These are phyloP conservation scores for Hemistola chrysoprasaria DNA, from an alignment of 2,888 invertebrate species.

Conservation along the genomic window DNA sequence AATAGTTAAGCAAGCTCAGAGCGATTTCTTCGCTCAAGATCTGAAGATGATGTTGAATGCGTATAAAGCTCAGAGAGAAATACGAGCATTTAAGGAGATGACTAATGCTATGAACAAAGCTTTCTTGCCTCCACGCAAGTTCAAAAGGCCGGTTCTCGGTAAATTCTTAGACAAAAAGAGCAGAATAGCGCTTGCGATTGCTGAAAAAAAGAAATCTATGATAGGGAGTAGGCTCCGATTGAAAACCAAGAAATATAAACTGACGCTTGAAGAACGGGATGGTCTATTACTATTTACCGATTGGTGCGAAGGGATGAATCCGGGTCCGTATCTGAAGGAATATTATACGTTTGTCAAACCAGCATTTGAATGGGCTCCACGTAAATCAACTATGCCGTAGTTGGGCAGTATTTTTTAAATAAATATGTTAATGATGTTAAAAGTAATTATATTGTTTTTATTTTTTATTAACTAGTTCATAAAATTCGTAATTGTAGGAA, in stretches of 20 bases:
- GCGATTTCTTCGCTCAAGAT: conserved; percentile 69
- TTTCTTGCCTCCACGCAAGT: conserved; percentile 61
- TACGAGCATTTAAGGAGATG: conserved; percentile 69
- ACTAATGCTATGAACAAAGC: conserved; percentile 73
- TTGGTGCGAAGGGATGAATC: conserved; percentile 71
- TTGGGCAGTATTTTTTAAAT: conserved; percentile 1
- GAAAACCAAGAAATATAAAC: conserved; percentile 50
- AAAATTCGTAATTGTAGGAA: neutral
- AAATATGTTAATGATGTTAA: neutral
- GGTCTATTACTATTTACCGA: conserved; percentile 65
- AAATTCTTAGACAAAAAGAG: conserved; percentile 64
- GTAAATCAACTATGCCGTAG: conserved; percentile 38
- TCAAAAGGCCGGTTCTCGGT: conserved; percentile 51
- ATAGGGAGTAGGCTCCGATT: conserved; percentile 38
- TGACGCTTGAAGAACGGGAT: conserved; percentile 59
- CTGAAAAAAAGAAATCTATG: conserved; percentile 43
- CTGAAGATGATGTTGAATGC: conserved; percentile 70
- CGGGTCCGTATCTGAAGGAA: conserved; percentile 56
- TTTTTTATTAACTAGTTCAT: too few species aligned
- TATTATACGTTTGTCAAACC: conserved; percentile 62
- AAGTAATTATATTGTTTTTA: too few species aligned
- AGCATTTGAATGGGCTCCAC: conserved; percentile 48
- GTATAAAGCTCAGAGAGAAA: conserved; percentile 63
- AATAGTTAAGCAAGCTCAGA: conserved; percentile 65
- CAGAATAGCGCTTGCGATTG: conserved; percentile 45